Evolutionary conservation across 2,113 vertebrate genomes (phyloP).

Genomic region (Typhlomys cinereus): DNA sequence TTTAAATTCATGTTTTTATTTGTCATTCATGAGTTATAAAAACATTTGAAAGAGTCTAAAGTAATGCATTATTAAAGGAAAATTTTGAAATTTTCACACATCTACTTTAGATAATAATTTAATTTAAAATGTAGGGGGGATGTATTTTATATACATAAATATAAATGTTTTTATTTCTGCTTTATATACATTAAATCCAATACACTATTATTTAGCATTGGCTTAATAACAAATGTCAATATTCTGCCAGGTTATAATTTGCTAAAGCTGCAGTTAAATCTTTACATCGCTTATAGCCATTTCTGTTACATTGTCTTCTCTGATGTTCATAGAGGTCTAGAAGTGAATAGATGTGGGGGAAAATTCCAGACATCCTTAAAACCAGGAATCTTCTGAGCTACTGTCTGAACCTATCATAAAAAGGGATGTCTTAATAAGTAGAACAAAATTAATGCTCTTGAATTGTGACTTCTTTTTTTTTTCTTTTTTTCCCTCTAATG

Average conservation of each 20-base stretch:
- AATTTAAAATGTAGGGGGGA: conserved; percentile 16
- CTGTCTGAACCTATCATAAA: conserved; percentile 24
- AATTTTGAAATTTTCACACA: conserved; percentile 9
- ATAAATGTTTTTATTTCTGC: not conserved
- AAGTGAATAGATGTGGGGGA: not conserved
- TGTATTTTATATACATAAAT: not conserved
- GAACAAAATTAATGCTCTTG: conserved; percentile 65
- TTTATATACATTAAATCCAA: not conserved
- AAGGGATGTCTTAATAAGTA: conserved; percentile 62
- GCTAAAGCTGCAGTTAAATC: not conserved
- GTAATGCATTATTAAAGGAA: not conserved
- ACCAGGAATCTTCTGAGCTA: conserved; percentile 3
- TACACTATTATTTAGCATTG: not conserved
- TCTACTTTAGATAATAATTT: not conserved
- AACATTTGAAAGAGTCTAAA: not conserved
- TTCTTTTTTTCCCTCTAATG: conserved; percentile 39
- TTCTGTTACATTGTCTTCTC: not conserved
- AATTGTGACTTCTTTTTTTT: not conserved
- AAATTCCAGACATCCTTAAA: not conserved
- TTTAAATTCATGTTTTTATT: conserved; percentile 33
- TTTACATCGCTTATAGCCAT: not conserved
- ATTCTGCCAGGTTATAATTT: not conserved
- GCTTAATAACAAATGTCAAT: not conserved
- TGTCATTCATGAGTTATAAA: not conserved
- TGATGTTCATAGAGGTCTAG: not conserved